Conservation (phyloP, 2,888 invertebrate species). For the Hanleya hanleyi region DNA sequence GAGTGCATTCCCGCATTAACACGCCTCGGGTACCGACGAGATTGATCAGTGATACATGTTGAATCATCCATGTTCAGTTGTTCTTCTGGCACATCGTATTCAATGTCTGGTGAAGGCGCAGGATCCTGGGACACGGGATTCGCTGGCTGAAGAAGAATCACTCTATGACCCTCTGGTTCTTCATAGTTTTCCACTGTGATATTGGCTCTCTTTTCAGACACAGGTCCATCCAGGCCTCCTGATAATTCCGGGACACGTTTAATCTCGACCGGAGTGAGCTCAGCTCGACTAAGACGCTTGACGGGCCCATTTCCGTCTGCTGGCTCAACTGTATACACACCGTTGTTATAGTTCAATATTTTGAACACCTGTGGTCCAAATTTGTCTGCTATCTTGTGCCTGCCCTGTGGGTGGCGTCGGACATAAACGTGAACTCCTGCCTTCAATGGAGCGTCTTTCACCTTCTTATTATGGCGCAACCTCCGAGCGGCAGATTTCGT, state of each 20-base stretch:
- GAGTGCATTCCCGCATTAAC: neutral
- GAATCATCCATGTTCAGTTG: neutral
- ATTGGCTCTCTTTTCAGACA: no score
- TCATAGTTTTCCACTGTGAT: no score
- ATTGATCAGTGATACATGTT: neutral
- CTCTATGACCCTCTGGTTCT: no score
- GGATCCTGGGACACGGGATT: no score
- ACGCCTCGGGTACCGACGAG: neutral
- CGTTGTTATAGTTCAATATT: no score
- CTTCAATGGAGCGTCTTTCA: neutral
- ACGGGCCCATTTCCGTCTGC: neutral
- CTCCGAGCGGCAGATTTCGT: neutral
- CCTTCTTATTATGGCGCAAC: neutral
- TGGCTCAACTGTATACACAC: neutral
- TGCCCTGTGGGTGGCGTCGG: neutral
- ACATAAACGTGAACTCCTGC: neutral
- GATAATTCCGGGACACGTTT: no score
- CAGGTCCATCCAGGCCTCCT: no score
- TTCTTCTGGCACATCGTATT: no score
- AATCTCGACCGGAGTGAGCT: neutral
- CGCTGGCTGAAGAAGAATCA: no score
- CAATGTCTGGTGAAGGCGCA: no score
- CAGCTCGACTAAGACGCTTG: neutral
- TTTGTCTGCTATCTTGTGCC: conserved; percentile 5
- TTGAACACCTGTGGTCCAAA: neutral